Base-by-base conservation (phyloP, 2,113 vertebrate species). In the Tragelaphus imberbis region DNA sequence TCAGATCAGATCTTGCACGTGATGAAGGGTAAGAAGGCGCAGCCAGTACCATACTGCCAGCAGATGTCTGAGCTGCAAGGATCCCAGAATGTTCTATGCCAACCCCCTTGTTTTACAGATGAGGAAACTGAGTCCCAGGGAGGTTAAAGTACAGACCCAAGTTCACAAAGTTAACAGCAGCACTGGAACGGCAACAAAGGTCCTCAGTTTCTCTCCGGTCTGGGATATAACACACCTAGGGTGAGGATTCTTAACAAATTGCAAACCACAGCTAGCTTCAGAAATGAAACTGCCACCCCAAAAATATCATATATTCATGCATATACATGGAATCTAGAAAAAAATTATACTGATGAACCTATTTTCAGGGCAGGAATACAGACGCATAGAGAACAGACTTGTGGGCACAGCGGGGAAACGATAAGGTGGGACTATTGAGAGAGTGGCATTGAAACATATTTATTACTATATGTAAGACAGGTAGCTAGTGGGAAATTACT, bases 1-100 rank as follows among this genome's bases (percentile, higher is more conserved):
- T 9, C 51, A 7, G n/a, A n/a, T 0, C 9, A 17, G 27, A 47
- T 0, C 9, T 15, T 6, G 14, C 14, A 10, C 5, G 5, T 0
- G 51, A 36, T 2, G n/a, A 17, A 36, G 55, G 21, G 17, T 5
- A 16, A 53, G 40, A 93, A 81, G 77, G 8, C 19, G 15, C 1
- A 15, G 5, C 2, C 14, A 40, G n/a, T 58, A 17, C 4, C 19
- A 1, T 8, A 33, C 8, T 58, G 1, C 7, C 7, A 17, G 33
- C 40, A 51, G 84, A 51, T 1, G 5, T 14, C 0, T 33, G 58
- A 65, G 87, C 61, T 17, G 1, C 27, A 4, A 16, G 33, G n/a
- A 40, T 6, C 75, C 30, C 33, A 5, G 25, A 16, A 17, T 9
- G 65, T 3, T 71, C 81, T 19, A 23, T 0, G 5, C 71, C 49